Conservation (phyloP, 2,113 vertebrate genomes). For the Phoxinus phoxinus region DNA sequence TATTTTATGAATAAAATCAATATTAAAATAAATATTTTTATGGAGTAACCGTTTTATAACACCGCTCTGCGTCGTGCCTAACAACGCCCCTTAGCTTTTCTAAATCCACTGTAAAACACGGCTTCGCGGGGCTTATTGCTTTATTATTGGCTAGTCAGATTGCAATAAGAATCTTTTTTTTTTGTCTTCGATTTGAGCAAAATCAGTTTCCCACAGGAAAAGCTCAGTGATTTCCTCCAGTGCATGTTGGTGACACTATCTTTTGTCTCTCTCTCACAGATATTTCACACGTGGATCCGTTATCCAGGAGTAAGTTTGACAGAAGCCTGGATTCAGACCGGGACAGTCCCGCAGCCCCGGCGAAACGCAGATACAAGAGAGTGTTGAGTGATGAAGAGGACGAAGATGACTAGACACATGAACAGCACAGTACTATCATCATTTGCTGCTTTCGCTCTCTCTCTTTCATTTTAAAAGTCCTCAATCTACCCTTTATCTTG, state of each 20-base stretch:
- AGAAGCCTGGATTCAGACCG: slow-evolving; percentile 67
- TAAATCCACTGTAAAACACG: too few species aligned
- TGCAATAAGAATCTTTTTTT: too few species aligned
- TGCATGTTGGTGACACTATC: background rate
- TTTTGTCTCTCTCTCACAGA: background rate
- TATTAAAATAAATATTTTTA: too few species aligned
- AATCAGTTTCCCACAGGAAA: too few species aligned
- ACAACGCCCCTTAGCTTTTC: too few species aligned
- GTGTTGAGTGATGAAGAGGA: slow-evolving; percentile 80
- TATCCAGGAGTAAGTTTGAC: slow-evolving; percentile 31
- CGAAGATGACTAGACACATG: slow-evolving; percentile 48
- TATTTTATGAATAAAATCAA: too few species aligned
- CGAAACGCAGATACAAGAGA: slow-evolving; percentile 78
- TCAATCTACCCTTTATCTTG: background rate
- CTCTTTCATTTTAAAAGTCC: background rate
- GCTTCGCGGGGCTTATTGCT: too few species aligned
- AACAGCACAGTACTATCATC: background rate
- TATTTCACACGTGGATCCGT: slow-evolving; percentile 51
- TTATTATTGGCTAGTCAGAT: too few species aligned
- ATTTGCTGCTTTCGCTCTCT: background rate
- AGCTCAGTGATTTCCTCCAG: background rate
- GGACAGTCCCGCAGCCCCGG: slow-evolving; percentile 65
- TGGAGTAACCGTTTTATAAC: too few species aligned
- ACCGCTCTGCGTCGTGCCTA: too few species aligned
- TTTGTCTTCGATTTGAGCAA: too few species aligned